A percentile compares a stretch with the other conserved stretches of the same genome.
These are phyloP conservation scores for Lordiphosa clarofinis DNA, from an alignment of 1,140 invertebrate species.

Conservation along the genomic window DNA sequence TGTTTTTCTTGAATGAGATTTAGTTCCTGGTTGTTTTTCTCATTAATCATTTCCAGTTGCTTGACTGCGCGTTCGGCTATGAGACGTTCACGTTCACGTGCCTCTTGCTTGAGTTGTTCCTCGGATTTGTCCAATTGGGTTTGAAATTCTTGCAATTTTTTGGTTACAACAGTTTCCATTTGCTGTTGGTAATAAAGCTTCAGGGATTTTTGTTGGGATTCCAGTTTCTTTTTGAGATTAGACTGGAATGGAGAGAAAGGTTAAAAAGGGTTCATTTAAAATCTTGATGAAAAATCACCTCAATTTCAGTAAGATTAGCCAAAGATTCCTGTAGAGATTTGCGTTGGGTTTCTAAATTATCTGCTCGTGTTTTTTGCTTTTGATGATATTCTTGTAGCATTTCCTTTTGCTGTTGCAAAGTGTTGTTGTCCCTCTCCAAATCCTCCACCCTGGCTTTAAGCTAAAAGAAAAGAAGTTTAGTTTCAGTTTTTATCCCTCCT, in stretches of 20 bases:
- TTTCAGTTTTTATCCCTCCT: too few relatives aligned
- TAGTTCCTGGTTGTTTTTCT: conserved; percentile 87
- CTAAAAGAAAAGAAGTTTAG: too few relatives aligned
- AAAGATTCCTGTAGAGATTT: conserved; percentile 68
- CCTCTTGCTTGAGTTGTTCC: conserved; percentile 83
- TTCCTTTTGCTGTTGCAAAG: conserved; percentile 63
- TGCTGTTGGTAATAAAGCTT: conserved; percentile 89
- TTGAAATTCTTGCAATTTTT: conserved; percentile 89
- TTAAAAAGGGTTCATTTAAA: too few relatives aligned
- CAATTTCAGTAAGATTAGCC: conserved; percentile 61
- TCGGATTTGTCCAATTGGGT: conserved; percentile 86
- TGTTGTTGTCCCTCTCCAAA: conserved; percentile 58
- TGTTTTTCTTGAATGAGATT: conserved; percentile 89
- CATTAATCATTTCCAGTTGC: conserved; percentile 86
- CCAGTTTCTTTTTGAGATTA: conserved; percentile 81
- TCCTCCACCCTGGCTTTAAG: conserved; percentile 52
- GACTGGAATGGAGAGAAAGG: conserved; percentile 36
- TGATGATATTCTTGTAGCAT: conserved; percentile 74
- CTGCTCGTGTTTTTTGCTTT: conserved; percentile 65
- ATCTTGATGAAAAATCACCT: too few relatives aligned
- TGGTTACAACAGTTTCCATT: conserved; percentile 87
- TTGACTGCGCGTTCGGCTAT: conserved; percentile 85
- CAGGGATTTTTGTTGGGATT: conserved; percentile 84
- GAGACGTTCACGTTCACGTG: conserved; percentile 84
- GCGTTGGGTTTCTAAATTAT: conserved; percentile 56